Percentiles rank a stretch among this genome's conserved stretches.
Conservation (phyloP, 2,797 vertebrate species). For the Sternotherus odoratus region DNA sequence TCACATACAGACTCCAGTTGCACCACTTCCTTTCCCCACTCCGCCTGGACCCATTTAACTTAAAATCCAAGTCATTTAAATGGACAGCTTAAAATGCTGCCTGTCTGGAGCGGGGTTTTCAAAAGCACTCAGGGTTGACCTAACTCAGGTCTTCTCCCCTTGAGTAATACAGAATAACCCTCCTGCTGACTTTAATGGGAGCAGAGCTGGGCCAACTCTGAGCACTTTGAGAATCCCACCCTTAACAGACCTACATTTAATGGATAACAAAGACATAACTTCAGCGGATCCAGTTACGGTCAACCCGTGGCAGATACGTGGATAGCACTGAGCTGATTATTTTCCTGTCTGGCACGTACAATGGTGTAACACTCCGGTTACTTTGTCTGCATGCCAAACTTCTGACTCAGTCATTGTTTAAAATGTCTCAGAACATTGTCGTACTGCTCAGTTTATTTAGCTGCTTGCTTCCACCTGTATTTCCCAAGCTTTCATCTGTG, state of each 20-base stretch:
- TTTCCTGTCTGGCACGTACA: background rate
- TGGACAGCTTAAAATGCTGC: fast-evolving
- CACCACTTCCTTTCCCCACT: background rate
- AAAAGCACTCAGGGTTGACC: fast-evolving
- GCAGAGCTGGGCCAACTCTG: background rate
- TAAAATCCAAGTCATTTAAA: background rate
- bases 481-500: background rate
- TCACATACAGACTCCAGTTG: background rate
- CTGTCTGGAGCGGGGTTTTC: background rate
- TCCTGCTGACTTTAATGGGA: fast-evolving
- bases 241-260: background rate
- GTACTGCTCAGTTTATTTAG: background rate
- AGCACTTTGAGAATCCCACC: background rate
- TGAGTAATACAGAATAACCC: background rate
- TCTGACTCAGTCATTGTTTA: conserved; percentile 32
- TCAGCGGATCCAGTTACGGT: background rate
- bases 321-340: background rate
- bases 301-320: background rate
- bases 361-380: background rate
- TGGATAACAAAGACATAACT: fast-evolving
- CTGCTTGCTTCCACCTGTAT: background rate
- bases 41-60: background rate
- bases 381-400: conserved; percentile 1
- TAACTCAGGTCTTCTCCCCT: background rate
- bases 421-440: background rate